Evolutionary conservation across 2,888 invertebrate species (phyloP).

Genomic region (Philereme vetulata): DNA sequence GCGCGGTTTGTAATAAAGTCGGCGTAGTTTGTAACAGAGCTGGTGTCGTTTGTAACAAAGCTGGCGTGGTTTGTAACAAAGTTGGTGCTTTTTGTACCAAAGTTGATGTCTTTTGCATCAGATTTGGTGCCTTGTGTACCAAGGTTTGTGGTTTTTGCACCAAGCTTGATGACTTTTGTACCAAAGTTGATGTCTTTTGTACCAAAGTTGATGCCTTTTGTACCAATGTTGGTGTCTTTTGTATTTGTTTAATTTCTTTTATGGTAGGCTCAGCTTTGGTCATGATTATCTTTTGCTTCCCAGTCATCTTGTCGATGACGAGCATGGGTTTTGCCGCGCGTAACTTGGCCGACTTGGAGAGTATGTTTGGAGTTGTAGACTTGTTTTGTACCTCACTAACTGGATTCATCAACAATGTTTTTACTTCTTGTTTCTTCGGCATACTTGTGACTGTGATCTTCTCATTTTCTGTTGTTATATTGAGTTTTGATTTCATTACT

Average conservation of each 20-base stretch:
- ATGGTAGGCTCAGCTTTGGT: conserved; percentile 65
- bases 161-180: conserved; percentile 14
- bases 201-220: conserved; percentile 29
- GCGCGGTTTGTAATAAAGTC: conserved; percentile 17
- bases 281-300: conserved; percentile 78
- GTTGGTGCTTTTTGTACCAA: conserved; percentile 20
- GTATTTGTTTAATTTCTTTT: conserved; percentile 62
- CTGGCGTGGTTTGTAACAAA: conserved; percentile 30
- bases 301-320: conserved; percentile 75
- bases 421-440: conserved; percentile 64
- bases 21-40: conserved; percentile 17
- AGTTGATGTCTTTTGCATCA: conserved; percentile 17
- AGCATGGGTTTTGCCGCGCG: conserved; percentile 76
- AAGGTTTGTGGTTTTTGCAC: conserved; percentile 42
- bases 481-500: conserved; percentile 61
- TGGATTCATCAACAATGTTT: conserved; percentile 71
- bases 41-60: conserved; percentile 16
- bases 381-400: conserved; percentile 59
- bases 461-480: conserved; percentile 57
- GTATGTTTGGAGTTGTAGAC: conserved; percentile 74
- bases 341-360: conserved; percentile 76
- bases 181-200: conserved; percentile 10
- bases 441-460: conserved; percentile 56
- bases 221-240: conserved; percentile 14
- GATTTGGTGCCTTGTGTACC: conserved; percentile 44